Base-by-base conservation (phyloP, 2,113 vertebrate species). In the Caloenas nicobarica region DNA sequence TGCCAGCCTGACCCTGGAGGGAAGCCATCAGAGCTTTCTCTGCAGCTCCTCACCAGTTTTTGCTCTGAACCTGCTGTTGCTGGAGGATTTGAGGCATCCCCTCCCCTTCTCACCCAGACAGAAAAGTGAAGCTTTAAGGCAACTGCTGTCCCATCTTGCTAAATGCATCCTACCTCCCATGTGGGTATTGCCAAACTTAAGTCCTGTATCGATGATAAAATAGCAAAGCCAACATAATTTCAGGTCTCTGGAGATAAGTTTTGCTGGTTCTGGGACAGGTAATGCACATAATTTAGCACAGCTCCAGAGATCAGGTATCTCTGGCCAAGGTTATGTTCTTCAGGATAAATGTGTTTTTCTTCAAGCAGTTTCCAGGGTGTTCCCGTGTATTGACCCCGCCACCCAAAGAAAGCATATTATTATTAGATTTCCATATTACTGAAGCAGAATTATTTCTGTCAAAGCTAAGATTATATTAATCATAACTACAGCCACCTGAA, bases 1-100 rank as follows among this genome's bases (percentile, higher is more conserved):
- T 58, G 86, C 42, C 50, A 72, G 38, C 16, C 53, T 0, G 0
- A 19, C 3, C 3, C 46, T 7, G 4, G 3, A 22, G 11, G 56
- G 38, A 85, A 68, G 19, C 2, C 22, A 33, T 16, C 58, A 34
- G 21, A 84, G 18, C 12, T 70, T 65, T 54, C 66, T 44, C 71
- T 61, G 53, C 34, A 60, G 70, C 26, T 83, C 26, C 21, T 42
- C 18, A 6, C 1, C 7, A 3, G 0, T 16, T 82, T 61, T 76
- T 58, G 15, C 44, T 64, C 61, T 38, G 26, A 73, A 60, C 16
- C 12, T 61, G 34, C 38, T 81, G 10, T 4, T 68, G 36, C 21
- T 38, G n/a, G 16, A 50, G 18, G 62, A 40, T 33, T 23, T 18
- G 22, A 83, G 69, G n/a, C 40, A 69, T 31, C 25, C 10, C 13